Conservation (phyloP, 2,113 vertebrate species). For the Noturus placidus region DNA sequence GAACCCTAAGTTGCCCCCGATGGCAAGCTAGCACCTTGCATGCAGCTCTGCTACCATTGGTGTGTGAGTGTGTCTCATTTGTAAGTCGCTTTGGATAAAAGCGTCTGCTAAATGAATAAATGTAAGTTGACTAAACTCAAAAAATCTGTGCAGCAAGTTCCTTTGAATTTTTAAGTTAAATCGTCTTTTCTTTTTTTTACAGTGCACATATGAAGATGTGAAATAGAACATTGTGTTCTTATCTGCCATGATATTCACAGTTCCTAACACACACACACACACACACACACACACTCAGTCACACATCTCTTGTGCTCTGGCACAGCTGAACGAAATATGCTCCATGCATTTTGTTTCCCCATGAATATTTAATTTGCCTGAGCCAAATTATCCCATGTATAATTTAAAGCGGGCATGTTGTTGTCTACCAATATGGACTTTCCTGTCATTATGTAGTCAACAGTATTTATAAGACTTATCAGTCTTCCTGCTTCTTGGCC, state of each 20-base stretch:
- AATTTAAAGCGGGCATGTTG: conserved; percentile 56
- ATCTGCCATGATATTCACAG: not conserved
- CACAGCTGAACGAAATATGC: conserved; percentile 34
- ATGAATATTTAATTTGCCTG: conserved; percentile 58
- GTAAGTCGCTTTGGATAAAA: too few species aligned
- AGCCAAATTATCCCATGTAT: conserved; percentile 59
- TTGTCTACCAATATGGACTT: conserved; percentile 57
- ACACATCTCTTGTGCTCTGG: not conserved
- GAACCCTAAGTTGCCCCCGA: too few species aligned
- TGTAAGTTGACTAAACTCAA: too few species aligned
- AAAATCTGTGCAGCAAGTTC: too few species aligned
- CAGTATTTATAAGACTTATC: conserved; percentile 57
- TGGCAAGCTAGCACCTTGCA: too few species aligned
- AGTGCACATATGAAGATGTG: not conserved
- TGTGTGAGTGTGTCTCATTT: too few species aligned
- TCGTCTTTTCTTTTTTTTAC: too few species aligned
- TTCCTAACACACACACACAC: conserved; percentile 13
- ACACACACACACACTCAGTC: not conserved
- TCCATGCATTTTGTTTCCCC: conserved; percentile 51
- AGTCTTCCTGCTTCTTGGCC: conserved; percentile 47
- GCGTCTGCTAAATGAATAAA: too few species aligned
- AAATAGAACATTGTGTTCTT: not conserved
- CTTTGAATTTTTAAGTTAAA: too few species aligned
- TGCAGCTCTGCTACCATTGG: too few species aligned
- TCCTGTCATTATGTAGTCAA: conserved; percentile 56